Conservation (phyloP, 1,140 invertebrate species). For the Papilio machaon region DNA sequence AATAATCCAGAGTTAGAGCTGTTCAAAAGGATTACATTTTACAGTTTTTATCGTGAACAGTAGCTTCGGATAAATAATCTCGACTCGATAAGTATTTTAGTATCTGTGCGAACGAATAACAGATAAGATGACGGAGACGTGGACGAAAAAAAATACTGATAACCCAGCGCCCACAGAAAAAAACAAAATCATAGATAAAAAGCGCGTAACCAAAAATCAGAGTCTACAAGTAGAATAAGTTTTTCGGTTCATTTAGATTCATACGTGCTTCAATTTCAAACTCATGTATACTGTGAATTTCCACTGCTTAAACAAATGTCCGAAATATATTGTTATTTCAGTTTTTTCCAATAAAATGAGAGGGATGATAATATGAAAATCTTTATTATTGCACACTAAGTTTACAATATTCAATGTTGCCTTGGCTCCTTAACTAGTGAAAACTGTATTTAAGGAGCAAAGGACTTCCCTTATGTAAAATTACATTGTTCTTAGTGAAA, state of each 20-base stretch:
- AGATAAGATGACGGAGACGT: slow-evolving; percentile 22
- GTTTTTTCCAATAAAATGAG: too few species aligned
- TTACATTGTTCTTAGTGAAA: too few species aligned
- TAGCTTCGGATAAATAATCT: slow-evolving; percentile 36
- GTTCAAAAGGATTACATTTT: slow-evolving; percentile 32
- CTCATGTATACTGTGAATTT: too few species aligned
- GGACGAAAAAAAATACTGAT: slow-evolving; percentile 14
- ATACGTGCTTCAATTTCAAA: too few species aligned
- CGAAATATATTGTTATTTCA: too few species aligned
- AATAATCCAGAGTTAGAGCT: slow-evolving; percentile 19
- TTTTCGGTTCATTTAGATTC: not conserved
- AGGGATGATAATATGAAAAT: too few species aligned
- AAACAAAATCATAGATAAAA: not conserved
- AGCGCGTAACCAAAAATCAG: not conserved
- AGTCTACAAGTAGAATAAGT: not conserved
- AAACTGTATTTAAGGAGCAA: too few species aligned
- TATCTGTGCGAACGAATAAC: slow-evolving; percentile 12
- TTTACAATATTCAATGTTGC: too few species aligned
- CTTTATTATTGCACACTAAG: too few species aligned
- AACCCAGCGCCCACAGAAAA: not conserved
- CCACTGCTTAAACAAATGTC: too few species aligned
- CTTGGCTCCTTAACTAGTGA: too few species aligned
- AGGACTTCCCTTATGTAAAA: too few species aligned
- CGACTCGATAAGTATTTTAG: slow-evolving; percentile 29
- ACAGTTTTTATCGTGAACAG: slow-evolving; percentile 35